Percentiles rank a stretch among this genome's conserved stretches.
These are phyloP conservation scores for Antedon bifida DNA, from an alignment of 35 echinoderm and acorn worm species.

Conservation along the genomic window DNA sequence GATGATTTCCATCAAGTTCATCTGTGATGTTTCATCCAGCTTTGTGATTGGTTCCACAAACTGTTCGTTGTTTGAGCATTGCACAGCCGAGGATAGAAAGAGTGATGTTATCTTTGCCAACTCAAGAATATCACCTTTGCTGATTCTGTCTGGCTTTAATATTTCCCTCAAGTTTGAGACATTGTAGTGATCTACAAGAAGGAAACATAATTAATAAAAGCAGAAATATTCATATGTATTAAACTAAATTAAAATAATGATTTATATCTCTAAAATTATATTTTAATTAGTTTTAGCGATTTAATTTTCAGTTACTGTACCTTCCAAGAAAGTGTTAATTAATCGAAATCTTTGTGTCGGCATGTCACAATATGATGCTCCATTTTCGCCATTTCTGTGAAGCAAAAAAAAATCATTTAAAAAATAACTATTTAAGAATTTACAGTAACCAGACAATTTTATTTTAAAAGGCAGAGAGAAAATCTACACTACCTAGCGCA, in stretches of 20 bases:
- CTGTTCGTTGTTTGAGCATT: conserved; percentile 41
- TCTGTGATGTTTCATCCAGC: conserved; percentile 47
- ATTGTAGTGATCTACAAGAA: not conserved
- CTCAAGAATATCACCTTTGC: conserved; percentile 22
- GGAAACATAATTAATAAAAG: too few species aligned
- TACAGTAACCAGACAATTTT: too few species aligned
- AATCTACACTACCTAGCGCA: too few species aligned
- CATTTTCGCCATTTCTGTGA: not conserved
- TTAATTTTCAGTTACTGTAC: too few species aligned
- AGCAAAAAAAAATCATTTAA: not conserved
- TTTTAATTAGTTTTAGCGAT: too few species aligned
- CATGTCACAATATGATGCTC: not conserved
- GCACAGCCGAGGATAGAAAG: conserved; percentile 56
- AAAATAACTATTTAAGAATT: too few species aligned
- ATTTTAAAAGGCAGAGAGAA: too few species aligned
- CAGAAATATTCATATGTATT: too few species aligned
- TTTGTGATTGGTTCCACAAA: conserved; percentile 89
- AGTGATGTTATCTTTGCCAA: conserved; percentile 58
- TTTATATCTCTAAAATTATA: too few species aligned
- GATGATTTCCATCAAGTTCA: conserved; percentile 72
- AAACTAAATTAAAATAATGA: too few species aligned
- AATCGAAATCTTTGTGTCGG: not conserved
- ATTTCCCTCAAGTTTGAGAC: not conserved
- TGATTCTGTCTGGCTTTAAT: not conserved
- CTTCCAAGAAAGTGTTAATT: not conserved